Evolutionary conservation across 2,888 invertebrate species (phyloP), one percentile per base, ranked within the genome.

Genomic region (Coremacera marginata): DNA sequence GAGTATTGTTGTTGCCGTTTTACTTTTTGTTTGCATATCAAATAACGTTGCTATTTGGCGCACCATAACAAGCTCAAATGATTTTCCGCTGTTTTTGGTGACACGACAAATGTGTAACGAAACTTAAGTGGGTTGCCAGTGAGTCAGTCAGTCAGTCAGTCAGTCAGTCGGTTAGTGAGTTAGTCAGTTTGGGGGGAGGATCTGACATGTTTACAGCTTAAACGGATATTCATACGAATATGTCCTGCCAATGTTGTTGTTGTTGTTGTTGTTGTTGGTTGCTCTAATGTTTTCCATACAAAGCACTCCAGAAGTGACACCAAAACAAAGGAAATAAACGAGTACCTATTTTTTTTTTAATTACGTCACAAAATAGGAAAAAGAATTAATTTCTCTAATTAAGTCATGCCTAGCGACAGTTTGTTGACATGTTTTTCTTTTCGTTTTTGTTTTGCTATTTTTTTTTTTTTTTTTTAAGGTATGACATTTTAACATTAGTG

Each of bases 31-130:
- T 37, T 22, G n/a, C 22, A 65, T 63, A 70, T 19, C 70, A 34
- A 74, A 67, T 76, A 77, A 52, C 70, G 78, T 78, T 78, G 78
- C 78, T 78, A 79, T 79, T 79, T 79, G 75, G 75, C 63, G 72
- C 75, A 70, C 68, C 79, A 77, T 77, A 79, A 79, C 77, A 79
- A 77, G 63, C 63, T 65, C n/a, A 65, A 65, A 65, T 65, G 19
- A 34, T 34, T 27, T 19, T 34, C 8, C 31, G n/a, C 31, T 34
- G 34, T 63, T 63, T 31, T 63, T 63, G 14, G 16, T n/a, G 8
- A 34, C 31, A 65, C 63, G 31, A 65, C 5, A 16, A 19, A 34
- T 44, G 44, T 44, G 44, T 44, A 11, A 44, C 27, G 57, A 60
- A 25, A 60, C 60, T 60, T 22, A 60, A 60, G 60, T 60, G 60